Percentiles rank a stretch among this genome's conserved stretches.
Evolutionary conservation across 2,113 vertebrate genomes (phyloP).

Genomic region (Calidris pygmaea): DNA sequence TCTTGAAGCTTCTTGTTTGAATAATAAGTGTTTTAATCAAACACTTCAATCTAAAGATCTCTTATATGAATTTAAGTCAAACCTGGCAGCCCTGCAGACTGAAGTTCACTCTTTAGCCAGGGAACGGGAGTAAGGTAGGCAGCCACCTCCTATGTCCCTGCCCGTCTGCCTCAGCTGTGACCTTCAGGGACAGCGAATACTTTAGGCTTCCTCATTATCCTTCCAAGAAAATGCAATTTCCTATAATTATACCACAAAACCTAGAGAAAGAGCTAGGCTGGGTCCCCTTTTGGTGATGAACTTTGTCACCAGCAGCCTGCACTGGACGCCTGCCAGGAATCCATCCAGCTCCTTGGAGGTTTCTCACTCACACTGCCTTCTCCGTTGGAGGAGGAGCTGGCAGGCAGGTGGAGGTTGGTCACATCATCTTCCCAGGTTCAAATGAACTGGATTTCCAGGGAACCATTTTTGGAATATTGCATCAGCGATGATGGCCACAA

Average conservation of each 20-base stretch:
- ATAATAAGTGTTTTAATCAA: not conserved
- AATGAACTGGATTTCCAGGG: rapidly evolving
- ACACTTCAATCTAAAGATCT: not conserved
- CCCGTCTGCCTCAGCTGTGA: not conserved
- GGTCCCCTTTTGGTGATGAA: not conserved
- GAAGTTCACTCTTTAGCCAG: not conserved
- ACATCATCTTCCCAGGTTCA: not conserved
- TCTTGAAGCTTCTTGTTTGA: not conserved
- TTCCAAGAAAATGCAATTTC: not conserved
- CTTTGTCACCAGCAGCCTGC: not conserved
- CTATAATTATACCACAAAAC: not conserved
- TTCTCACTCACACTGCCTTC: not conserved
- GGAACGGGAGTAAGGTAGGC: not conserved
- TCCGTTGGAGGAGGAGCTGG: not conserved
- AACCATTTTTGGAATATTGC: not conserved
- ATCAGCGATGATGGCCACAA: not conserved
- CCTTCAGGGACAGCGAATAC: not conserved
- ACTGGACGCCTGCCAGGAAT: not conserved
- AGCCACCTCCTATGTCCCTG: not conserved
- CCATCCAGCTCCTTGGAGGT: not conserved
- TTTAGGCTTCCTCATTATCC: not conserved
- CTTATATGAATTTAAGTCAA: not conserved
- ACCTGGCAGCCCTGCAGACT: not conserved
- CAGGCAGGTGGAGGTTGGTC: not conserved
- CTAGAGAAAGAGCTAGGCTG: not conserved